Evolutionary conservation across 2,888 invertebrate species (phyloP).

Genomic region (Stenchaetothrips biformis): DNA sequence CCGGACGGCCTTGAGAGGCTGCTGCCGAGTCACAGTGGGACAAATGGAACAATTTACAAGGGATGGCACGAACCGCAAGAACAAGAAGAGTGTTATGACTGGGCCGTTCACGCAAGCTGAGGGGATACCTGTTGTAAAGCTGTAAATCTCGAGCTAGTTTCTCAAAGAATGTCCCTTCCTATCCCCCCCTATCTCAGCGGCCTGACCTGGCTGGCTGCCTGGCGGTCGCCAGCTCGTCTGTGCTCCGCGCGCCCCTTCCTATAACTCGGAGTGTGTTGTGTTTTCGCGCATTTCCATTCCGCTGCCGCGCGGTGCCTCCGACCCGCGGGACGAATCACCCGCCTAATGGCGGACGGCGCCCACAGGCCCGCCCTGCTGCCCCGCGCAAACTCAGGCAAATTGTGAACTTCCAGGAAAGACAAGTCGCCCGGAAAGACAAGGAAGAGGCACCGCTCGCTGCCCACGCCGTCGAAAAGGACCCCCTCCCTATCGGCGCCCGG

Average conservation of each 20-base stretch:
- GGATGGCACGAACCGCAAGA: neutral
- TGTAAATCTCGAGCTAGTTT: neutral
- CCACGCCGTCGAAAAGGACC: neutral
- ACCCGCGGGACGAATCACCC: neutral
- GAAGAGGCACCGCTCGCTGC: neutral
- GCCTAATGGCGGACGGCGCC: neutral
- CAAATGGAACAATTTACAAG: neutral
- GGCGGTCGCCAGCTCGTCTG: no score
- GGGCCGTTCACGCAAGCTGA: neutral
- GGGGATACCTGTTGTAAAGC: neutral
- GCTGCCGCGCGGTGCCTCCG: neutral
- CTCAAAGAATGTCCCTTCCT: neutral
- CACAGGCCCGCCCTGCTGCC: neutral
- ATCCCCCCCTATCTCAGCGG: no score
- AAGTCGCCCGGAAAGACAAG: neutral
- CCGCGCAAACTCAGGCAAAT: neutral
- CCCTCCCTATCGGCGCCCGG: neutral
- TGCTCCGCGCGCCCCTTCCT: neutral
- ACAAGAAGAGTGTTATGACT: neutral
- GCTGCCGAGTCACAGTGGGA: no score
- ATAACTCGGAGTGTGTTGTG: neutral
- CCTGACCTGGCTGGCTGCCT: neutral
- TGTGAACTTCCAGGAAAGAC: slow-evolving; percentile 13
- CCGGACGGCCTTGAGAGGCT: neutral
- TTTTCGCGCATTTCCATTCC: neutral